Evolutionary conservation across 2,888 invertebrate species (phyloP).

Genomic region (Orthosia gracilis): DNA sequence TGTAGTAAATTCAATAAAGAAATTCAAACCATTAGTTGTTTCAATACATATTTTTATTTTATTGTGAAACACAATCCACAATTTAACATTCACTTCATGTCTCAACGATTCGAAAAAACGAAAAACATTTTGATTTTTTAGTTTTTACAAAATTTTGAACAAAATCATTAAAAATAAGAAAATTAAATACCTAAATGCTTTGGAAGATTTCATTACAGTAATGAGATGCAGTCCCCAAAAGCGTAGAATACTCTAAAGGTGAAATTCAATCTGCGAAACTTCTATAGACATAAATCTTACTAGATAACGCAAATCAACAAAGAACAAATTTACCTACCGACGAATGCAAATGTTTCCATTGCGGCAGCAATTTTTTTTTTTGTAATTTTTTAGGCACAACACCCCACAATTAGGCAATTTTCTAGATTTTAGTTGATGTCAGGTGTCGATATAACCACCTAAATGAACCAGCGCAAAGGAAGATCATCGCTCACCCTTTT

Average conservation of each 20-base stretch:
- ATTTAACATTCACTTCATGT: constrained; percentile 78
- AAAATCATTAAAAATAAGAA: constrained; percentile 1
- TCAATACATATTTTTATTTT: constrained; percentile 85
- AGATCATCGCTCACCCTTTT: too few species aligned
- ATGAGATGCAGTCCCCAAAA: neutral
- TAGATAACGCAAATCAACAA: too few species aligned
- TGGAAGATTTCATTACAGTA: neutral
- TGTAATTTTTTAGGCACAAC: too few species aligned
- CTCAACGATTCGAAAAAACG: constrained; percentile 65
- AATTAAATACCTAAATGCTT: neutral
- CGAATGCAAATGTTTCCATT: too few species aligned
- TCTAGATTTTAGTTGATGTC: too few species aligned
- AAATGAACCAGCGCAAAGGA: too few species aligned
- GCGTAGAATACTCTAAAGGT: constrained; percentile 7
- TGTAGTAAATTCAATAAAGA: constrained; percentile 41
- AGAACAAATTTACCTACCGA: too few species aligned
- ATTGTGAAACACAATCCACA: constrained; percentile 83
- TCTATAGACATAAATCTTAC: too few species aligned
- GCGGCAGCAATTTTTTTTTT: too few species aligned
- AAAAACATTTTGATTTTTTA: constrained; percentile 14
- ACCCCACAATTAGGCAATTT: too few species aligned
- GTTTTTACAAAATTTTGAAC: constrained; percentile 11
- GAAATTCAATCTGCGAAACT: neutral
- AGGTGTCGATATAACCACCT: too few species aligned
- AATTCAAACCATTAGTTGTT: constrained; percentile 73